A percentile compares a stretch with the other conserved stretches of the same genome.
Evolutionary conservation across 2,888 invertebrate species (phyloP).

Genomic region (Hirudinaria manillensis): DNA sequence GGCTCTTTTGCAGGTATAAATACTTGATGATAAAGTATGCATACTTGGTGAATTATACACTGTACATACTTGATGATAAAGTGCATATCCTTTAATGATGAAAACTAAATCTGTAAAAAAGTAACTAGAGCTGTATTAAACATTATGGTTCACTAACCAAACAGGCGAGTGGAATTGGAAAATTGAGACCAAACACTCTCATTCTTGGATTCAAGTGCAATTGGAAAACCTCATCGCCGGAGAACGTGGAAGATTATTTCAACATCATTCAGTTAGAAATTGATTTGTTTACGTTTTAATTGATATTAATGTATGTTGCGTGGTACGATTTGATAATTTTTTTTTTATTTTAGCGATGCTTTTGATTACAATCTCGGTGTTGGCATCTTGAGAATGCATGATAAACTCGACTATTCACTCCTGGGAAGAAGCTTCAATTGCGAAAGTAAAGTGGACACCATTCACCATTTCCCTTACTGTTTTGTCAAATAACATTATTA

Average conservation of each 20-base stretch:
- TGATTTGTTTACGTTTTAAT: background rate
- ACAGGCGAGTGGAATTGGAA: constrained; percentile 76
- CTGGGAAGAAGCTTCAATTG: constrained; percentile 40
- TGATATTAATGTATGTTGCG: background rate
- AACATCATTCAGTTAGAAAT: constrained; percentile 81
- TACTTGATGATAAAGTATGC: background rate
- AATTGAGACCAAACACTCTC: constrained; percentile 85
- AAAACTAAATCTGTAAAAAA: too few relatives aligned
- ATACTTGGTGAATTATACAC: too few relatives aligned
- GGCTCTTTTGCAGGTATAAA: constrained; percentile 71
- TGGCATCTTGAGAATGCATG: constrained; percentile 77
- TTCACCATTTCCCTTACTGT: constrained; percentile 1
- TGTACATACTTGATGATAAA: too few relatives aligned
- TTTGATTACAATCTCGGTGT: constrained; percentile 88
- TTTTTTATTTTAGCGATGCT: constrained; percentile 66
- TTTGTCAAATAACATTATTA: too few relatives aligned
- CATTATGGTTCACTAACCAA: background rate
- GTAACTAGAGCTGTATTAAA: too few relatives aligned
- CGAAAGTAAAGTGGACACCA: background rate
- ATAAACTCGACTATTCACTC: constrained; percentile 71
- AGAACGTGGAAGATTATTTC: constrained; percentile 80
- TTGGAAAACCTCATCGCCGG: constrained; percentile 74
- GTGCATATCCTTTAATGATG: too few relatives aligned
- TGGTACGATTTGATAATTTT: background rate
- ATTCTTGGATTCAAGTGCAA: constrained; percentile 89